phyloP scores from a whole-genome alignment of 2,888 invertebrate species.

The Apomyelois bistriatella region DNA sequence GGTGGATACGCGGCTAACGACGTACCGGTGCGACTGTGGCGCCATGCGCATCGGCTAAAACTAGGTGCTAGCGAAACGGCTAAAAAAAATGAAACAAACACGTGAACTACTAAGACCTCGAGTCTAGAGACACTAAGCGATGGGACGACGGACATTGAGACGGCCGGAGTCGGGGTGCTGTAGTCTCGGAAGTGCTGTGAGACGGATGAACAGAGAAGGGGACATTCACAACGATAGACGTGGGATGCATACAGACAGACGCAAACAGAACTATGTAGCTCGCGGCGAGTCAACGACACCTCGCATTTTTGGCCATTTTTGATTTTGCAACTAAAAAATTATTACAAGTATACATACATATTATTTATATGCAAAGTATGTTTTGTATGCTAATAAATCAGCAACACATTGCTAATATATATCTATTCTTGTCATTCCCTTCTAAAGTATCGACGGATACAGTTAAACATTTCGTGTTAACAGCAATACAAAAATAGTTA shows the following conservation, averaged over 20 bases:
- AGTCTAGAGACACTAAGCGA: slow-evolving; percentile 33
- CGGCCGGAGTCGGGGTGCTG: slow-evolving; percentile 32
- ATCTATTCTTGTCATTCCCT: too few relatives aligned
- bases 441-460: too few relatives aligned
- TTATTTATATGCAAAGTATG: not conserved
- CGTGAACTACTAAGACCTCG: slow-evolving; percentile 34
- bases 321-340: not conserved
- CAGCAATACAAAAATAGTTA: too few relatives aligned
- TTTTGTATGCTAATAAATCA: too few relatives aligned
- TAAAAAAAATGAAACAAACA: slow-evolving; percentile 26
- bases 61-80: slow-evolving; percentile 44
- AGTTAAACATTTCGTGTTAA: too few relatives aligned
- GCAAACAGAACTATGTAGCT: slow-evolving; percentile 49
- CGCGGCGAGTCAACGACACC: slow-evolving; percentile 58
- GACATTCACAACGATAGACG: slow-evolving; percentile 41
- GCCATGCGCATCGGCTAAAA: slow-evolving; percentile 41
- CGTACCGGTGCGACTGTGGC: slow-evolving; percentile 27
- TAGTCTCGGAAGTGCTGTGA: slow-evolving; percentile 24
- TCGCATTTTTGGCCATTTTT: not conserved
- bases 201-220: slow-evolving; percentile 35
- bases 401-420: too few relatives aligned
- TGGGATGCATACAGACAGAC: slow-evolving; percentile 63
- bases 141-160: slow-evolving; percentile 29
- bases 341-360: not conserved
- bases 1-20: slow-evolving; percentile 4